Evolutionary conservation across 2,797 vertebrate species (phyloP).

Genomic region (Microctenopoma stevenorrisi): DNA sequence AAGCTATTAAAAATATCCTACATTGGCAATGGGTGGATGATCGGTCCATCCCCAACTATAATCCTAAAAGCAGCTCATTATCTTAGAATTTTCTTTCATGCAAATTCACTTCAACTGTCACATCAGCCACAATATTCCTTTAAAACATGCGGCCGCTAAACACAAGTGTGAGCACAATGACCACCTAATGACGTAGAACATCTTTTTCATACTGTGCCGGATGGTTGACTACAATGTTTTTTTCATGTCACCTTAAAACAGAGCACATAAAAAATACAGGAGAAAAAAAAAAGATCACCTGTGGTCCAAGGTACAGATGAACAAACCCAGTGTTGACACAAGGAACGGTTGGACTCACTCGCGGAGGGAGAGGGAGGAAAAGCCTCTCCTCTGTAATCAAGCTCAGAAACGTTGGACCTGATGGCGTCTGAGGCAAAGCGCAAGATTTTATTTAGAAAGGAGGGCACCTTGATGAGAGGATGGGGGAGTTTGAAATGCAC

Average conservation of each 20-base stretch:
- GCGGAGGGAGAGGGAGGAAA: conserved; percentile 27
- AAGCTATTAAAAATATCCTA: conserved; percentile 25
- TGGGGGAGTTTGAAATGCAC: conserved; percentile 20
- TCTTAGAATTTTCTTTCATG: conserved; percentile 36
- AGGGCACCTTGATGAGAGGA: conserved; percentile 28
- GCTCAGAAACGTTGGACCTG: conserved; percentile 44
- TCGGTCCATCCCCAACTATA: conserved; percentile 14
- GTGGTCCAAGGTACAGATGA: conserved; percentile 59
- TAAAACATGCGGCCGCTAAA: conserved; percentile 11
- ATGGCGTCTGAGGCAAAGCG: conserved; percentile 31
- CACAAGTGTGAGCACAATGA: conserved; percentile 8
- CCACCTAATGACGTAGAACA: conserved; percentile 25
- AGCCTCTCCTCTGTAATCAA: conserved; percentile 47
- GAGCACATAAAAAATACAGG: conserved; percentile 35
- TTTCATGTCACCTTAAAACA: conserved; percentile 48
- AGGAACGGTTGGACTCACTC: conserved; percentile 63
- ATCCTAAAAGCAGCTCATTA: conserved; percentile 34
- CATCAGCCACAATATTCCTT: conserved; percentile 22
- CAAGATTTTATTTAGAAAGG: conserved; percentile 49
- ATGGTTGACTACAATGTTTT: conserved; percentile 24
- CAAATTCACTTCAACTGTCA: conserved; percentile 32
- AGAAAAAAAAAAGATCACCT: conserved; percentile 34
- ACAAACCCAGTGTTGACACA: conserved; percentile 66
- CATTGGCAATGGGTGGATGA: not conserved
- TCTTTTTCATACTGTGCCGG: conserved; percentile 1